Percentiles rank a stretch among this genome's conserved stretches.
These are phyloP conservation scores for Napeogenes sylphis DNA, from an alignment of 2,888 invertebrate genomes.

Conservation along the genomic window DNA sequence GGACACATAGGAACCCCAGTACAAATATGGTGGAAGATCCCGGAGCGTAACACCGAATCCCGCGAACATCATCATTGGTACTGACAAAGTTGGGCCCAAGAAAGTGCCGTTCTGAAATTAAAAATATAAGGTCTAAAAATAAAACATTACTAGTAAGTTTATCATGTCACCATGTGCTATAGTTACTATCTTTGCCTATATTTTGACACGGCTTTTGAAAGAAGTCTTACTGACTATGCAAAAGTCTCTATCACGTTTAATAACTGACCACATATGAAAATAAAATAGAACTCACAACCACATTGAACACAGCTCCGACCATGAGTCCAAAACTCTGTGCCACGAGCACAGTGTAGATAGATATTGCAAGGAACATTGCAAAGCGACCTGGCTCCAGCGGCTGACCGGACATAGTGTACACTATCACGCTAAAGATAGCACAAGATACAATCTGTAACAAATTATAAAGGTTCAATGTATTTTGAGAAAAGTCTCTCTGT, in stretches of 20 bases:
- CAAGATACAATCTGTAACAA: slow-evolving; percentile 81
- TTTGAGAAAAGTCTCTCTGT: background rate
- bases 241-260: too few species aligned
- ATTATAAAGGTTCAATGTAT: background rate
- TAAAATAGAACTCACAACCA: slow-evolving; percentile 81
- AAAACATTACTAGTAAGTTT: background rate
- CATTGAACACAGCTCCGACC: slow-evolving; percentile 92
- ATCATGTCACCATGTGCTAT: too few species aligned
- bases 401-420: slow-evolving; percentile 94
- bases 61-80: slow-evolving; percentile 98
- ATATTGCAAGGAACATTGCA: slow-evolving; percentile 89
- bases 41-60: slow-evolving; percentile 95
- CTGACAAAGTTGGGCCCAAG: slow-evolving; percentile 92
- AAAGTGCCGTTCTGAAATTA: slow-evolving; percentile 92
- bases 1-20: slow-evolving; percentile 95
- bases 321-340: slow-evolving; percentile 95
- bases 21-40: slow-evolving; percentile 90
- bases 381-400: slow-evolving; percentile 89
- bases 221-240: too few species aligned
- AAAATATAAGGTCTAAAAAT: background rate
- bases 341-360: slow-evolving; percentile 89
- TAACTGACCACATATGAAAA: too few species aligned
- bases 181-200: too few species aligned
- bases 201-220: too few species aligned
- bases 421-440: slow-evolving; percentile 82